Evolutionary conservation across 2,888 invertebrate species (phyloP), one percentile per base, ranked within the genome.

Genomic region (Nomada ruficornis): DNA sequence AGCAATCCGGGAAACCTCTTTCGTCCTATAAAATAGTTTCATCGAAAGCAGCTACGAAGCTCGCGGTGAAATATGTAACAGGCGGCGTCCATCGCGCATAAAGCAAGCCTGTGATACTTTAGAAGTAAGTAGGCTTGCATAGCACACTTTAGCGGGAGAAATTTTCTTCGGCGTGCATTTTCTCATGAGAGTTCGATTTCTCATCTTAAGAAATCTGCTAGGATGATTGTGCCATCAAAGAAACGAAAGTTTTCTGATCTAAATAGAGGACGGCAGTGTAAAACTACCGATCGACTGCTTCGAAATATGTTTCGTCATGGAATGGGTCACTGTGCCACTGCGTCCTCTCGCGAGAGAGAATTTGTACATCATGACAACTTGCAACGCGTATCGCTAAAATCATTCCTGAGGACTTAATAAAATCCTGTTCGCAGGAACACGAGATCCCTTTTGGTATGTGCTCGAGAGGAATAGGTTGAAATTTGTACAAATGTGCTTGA

Each of bases 291-390:
- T 78, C 68, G 82, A 78, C 82, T 75, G 82, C 84, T 84, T 79
- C 78, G 57, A 79, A 85, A 88, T 86, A 79, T 86, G 84, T 84
- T 81, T 67, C 62, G 88, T 87, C 87, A 81, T 85, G 78, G 73
- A 77, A 67, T 70, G 75, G 88, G 82, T 87, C 84, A 86, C 82
- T 81, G 75, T 85, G 75, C 82, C 79, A 65, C 52, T 5, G 15
- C 55, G n/a, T 55, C 55, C 60, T 73, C 77, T 59, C 71, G 75
- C 52, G n/a, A 52, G 60, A 63, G 69, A 74, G 76, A 85, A 85
- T 89, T 90, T 86, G 88, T 88, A 87, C 88, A 91, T 92, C 92
- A 90, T 80, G 86, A 91, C 92, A 91, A 90, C 91, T 92, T 92
- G 92, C 92, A 91, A 88, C 89, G 76, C 20, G 57, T 29, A 44